Base-by-base conservation (phyloP, 2,113 vertebrate genomes). In the Brienomyrus longianalis region DNA sequence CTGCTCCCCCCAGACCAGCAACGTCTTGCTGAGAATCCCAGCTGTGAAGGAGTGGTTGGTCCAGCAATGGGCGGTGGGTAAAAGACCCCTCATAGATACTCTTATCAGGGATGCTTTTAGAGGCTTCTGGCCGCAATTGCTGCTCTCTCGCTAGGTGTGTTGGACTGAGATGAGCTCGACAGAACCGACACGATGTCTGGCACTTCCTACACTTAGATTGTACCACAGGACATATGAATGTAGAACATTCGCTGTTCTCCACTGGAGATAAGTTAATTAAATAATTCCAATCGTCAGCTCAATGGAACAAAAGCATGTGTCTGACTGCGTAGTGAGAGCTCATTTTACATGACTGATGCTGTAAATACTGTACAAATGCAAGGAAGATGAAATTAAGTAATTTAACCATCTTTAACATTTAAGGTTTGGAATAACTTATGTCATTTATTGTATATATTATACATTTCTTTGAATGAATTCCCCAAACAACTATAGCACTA, bases 201-300 rank as follows among this genome's bases (percentile, higher is more conserved):
- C 95, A 96, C 95, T 95, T 96, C 93, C 95, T 95, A 95, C 93
- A 91, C 95, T 94, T 96, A 95, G 97, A 97, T 97, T 98, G 97
- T 98, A 97, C 96, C 95, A 97, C 96, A 96, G 96, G 97, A 98
- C 97, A 97, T 94, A 95, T 98, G 98, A 99, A 99, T 99, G 98
- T 99, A 98, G 97, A 96, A 94, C 92, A 95, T 93, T 93, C 90
- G 91, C 93, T 94, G 93, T 94, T 92, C 94, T 92, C 92, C 94
- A 93, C 92, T 80, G 90, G 94, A 94, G 91, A 92, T 89, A 90
- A 45, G 59, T 50, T 48, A 90, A 80, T 62, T 70, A 83, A 6
- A 90, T 88, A 91, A 91, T 66, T 88, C 54, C 31, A 5, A 59
- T 62, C 92, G 59, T 92, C 89, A 90, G 91, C 88, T 51, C 35